Evolutionary conservation across 2,113 vertebrate genomes (phyloP).

Genomic region (Sus scrofa): DNA sequence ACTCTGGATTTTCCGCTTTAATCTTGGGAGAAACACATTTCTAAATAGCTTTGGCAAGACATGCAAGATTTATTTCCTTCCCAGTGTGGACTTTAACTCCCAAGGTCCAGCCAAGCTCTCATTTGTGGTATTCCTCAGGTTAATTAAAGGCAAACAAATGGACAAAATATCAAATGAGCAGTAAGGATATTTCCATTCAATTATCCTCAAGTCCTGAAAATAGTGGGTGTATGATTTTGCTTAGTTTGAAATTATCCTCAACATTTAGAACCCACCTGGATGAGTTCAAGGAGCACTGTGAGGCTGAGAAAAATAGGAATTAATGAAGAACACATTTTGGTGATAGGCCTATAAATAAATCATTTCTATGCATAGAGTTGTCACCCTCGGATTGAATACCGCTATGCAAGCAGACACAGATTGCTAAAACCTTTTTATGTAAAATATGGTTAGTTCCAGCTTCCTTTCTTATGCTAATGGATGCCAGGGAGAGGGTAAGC

Average conservation of each 20-base stretch:
- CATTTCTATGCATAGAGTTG: constrained; percentile 78
- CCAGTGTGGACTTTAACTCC: constrained; percentile 67
- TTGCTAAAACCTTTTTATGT: constrained; percentile 87
- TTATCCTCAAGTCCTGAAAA: constrained; percentile 75
- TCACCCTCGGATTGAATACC: constrained; percentile 82
- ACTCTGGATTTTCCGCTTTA: constrained; percentile 70
- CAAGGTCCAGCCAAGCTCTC: constrained; percentile 53
- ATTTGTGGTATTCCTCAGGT: constrained; percentile 60
- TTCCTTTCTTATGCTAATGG: constrained; percentile 87
- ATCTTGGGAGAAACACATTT: constrained; percentile 70
- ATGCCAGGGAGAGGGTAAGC: constrained; percentile 83
- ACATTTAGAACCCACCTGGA: constrained; percentile 85
- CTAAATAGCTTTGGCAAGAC: constrained; percentile 68
- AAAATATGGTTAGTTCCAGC: constrained; percentile 85
- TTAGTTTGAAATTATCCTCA: constrained; percentile 82
- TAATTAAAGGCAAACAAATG: constrained; percentile 84
- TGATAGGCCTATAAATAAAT: constrained; percentile 84
- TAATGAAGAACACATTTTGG: constrained; percentile 88
- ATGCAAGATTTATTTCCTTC: constrained; percentile 62
- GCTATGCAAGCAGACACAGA: constrained; percentile 86
- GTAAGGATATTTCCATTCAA: constrained; percentile 69
- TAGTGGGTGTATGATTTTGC: constrained; percentile 65
- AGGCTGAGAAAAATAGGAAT: constrained; percentile 87
- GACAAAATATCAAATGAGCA: constrained; percentile 78
- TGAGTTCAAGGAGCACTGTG: constrained; percentile 85